Percentiles rank a stretch among this genome's conserved stretches.
These are phyloP conservation scores for Rhagonycha lutea DNA, from an alignment of 2,888 invertebrate species.

Conservation along the genomic window DNA sequence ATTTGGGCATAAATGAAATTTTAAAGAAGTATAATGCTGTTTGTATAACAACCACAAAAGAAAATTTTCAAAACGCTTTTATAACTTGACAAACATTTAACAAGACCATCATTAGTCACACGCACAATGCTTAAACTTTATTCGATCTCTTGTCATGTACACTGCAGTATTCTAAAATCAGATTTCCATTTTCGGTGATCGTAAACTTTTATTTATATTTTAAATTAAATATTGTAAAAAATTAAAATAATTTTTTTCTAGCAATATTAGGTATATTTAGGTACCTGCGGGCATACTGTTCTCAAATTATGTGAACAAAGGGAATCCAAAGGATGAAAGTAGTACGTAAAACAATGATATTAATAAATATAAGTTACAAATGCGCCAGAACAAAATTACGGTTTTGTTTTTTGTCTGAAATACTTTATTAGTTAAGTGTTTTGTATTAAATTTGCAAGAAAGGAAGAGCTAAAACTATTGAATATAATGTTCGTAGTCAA, in stretches of 20 bases:
- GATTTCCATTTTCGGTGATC: not conserved
- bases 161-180: not conserved
- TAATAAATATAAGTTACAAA: too few species aligned
- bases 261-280: too few species aligned
- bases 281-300: too few species aligned
- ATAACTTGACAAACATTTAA: not conserved
- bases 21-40: not conserved
- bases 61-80: not conserved
- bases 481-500: not conserved
- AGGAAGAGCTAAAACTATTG: not conserved
- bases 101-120: not conserved
- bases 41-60: not conserved
- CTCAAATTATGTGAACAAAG: too few species aligned
- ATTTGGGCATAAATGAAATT: not conserved
- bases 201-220: not conserved
- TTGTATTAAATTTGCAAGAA: not conserved
- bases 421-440: too few species aligned
- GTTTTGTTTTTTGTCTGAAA: too few species aligned
- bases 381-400: too few species aligned
- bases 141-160: not conserved
- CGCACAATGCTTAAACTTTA: not conserved
- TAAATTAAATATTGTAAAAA: not conserved
- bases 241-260: too few species aligned
- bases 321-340: too few species aligned
- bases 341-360: too few species aligned